phyloP scores from a whole-genome alignment of 2,797 vertebrate species.

The Botia almorhae region DNA sequence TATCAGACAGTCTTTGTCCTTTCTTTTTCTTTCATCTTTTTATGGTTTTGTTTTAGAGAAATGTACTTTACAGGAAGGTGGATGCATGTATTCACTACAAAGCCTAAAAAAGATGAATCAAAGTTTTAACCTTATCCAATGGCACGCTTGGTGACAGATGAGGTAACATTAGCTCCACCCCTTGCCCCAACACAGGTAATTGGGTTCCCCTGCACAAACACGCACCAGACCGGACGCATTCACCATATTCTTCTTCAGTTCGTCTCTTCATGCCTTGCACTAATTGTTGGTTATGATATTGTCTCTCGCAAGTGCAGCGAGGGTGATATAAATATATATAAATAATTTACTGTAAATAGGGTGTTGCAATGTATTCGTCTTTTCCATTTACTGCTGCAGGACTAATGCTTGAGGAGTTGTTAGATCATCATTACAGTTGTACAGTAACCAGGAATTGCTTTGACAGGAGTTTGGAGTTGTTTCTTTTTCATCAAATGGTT shows the following conservation, averaged over 20 bases:
- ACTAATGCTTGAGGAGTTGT: conserved; percentile 88
- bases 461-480: conserved; percentile 75
- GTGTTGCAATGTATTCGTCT: conserved; percentile 93
- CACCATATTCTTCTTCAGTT: conserved; percentile 61
- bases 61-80: conserved; percentile 64
- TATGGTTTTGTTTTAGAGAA: conserved; percentile 70
- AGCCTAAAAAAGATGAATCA: conserved; percentile 58
- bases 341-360: conserved; percentile 98
- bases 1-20: conserved; percentile 49
- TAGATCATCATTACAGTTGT: conserved; percentile 86
- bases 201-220: conserved; percentile 22
- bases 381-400: conserved; percentile 89
- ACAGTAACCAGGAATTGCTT: conserved; percentile 88
- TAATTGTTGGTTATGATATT: conserved; percentile 91
- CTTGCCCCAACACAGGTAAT: background rate
- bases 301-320: conserved; percentile 89
- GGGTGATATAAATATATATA: conserved; percentile 86
- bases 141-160: conserved; percentile 58
- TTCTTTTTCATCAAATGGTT: conserved; percentile 80
- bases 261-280: conserved; percentile 87
- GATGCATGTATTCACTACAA: conserved; percentile 85
- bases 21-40: conserved; percentile 79
- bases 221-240: conserved; percentile 27
- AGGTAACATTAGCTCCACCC: conserved; percentile 7
- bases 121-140: conserved; percentile 54